Evolutionary conservation across 2,888 invertebrate species (phyloP).

Genomic region (Napeogenes sylphis): DNA sequence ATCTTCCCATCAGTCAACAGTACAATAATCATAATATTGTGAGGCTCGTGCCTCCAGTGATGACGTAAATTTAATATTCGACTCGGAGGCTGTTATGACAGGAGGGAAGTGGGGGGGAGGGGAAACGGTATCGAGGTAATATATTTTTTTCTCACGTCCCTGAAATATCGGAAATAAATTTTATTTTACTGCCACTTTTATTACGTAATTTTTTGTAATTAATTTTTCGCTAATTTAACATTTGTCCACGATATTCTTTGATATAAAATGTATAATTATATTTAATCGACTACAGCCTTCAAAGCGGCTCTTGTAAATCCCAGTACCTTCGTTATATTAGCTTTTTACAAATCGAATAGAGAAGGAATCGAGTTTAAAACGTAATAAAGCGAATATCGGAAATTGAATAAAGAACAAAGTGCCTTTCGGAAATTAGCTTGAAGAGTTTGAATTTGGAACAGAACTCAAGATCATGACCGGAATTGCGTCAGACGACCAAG

Average conservation of each 20-base stretch:
- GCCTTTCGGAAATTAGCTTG: conserved; percentile 75
- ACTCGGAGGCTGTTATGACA: conserved; percentile 53
- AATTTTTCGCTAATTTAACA: too few relatives aligned
- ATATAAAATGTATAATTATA: too few relatives aligned
- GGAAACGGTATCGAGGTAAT: conserved; percentile 38
- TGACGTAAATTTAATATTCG: conserved; percentile 70
- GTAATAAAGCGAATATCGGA: conserved; percentile 64
- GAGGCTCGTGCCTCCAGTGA: conserved; percentile 51
- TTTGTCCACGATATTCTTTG: too few relatives aligned
- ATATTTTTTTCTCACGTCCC: conserved; percentile 44
- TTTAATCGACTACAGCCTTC: not conserved
- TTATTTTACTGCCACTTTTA: conserved; percentile 38
- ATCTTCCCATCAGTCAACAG: not conserved
- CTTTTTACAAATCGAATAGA: conserved; percentile 19
- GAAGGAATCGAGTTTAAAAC: conserved; percentile 50
- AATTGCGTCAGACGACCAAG: conserved; percentile 69
- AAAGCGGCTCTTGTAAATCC: not conserved
- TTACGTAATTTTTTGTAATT: too few relatives aligned
- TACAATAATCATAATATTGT: conserved; percentile 55
- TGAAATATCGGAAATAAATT: conserved; percentile 59
- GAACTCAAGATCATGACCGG: conserved; percentile 68
- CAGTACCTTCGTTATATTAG: not conserved
- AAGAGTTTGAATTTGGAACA: conserved; percentile 66
- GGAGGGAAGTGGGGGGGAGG: conserved; percentile 32
- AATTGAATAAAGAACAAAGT: conserved; percentile 77